Percentiles rank a stretch among this genome's conserved stretches.
Conservation (phyloP, 2,113 vertebrate genomes). For the Urocynchramus pylzowi region DNA sequence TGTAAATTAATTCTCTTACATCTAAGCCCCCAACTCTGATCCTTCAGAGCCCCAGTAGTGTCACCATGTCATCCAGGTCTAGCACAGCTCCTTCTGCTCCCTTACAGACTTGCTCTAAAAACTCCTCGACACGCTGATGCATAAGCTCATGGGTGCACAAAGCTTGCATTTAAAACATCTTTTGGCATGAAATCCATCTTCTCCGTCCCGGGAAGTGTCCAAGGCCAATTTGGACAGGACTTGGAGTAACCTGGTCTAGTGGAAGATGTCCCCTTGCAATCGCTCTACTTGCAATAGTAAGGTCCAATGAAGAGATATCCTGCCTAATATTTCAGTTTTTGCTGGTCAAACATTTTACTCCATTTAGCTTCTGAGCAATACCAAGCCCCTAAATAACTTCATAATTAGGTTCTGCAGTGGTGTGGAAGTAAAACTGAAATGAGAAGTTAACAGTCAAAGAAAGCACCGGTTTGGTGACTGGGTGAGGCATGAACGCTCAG, state of each 20-base stretch:
- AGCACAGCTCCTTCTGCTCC: background rate
- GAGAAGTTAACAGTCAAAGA: background rate
- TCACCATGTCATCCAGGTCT: background rate
- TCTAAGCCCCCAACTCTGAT: background rate
- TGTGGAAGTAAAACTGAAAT: background rate
- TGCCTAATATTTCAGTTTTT: background rate
- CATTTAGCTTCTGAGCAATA: background rate
- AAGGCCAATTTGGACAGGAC: background rate
- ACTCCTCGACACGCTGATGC: no score
- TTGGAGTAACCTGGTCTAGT: background rate
- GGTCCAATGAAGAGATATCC: background rate
- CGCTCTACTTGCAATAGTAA: rapidly evolving
- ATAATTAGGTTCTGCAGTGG: background rate
- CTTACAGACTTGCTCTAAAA: background rate
- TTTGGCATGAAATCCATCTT: background rate
- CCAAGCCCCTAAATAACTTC: background rate
- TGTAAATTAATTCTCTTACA: background rate
- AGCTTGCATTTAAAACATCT: background rate
- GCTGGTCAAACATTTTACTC: background rate
- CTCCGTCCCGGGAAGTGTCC: background rate
- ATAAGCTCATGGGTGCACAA: background rate
- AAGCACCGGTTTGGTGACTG: background rate
- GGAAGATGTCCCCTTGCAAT: background rate
- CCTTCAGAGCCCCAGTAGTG: background rate
- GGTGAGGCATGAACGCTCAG: background rate